These are phyloP conservation scores for Amphiura filiformis DNA, from an alignment of 35 echinoderm and acorn worm genomes.

Conservation along the genomic window DNA sequence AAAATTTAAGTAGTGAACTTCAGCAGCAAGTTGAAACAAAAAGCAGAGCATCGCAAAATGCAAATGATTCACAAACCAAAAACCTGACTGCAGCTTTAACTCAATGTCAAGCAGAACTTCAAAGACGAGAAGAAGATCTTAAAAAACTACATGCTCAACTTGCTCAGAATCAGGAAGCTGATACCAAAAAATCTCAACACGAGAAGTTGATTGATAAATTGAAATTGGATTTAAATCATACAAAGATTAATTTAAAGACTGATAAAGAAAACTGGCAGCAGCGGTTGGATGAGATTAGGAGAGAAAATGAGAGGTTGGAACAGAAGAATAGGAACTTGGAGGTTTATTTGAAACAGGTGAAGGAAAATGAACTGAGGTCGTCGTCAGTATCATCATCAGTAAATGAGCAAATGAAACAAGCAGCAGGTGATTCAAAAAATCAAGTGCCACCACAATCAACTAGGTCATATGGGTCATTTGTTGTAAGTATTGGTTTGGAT, in stretches of 20 bases:
- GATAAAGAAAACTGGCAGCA: constrained; percentile 20
- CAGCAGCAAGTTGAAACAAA: neutral
- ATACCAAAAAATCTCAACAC: constrained; percentile 22
- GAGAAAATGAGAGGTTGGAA: constrained; percentile 37
- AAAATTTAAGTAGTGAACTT: neutral
- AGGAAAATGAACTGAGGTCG: constrained; percentile 15
- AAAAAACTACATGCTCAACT: neutral
- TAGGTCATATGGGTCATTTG: too few species aligned
- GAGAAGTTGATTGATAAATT: constrained; percentile 44
- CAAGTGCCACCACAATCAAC: too few species aligned
- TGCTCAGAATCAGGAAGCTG: too few species aligned
- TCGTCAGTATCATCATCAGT: too few species aligned
- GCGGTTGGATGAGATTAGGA: constrained; percentile 18
- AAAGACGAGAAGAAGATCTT: neutral
- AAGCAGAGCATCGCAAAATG: neutral
- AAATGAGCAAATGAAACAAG: too few species aligned
- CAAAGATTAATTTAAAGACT: constrained; percentile 22
- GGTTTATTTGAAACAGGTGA: constrained; percentile 32
- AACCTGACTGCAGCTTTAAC: neutral
- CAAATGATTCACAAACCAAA: neutral
- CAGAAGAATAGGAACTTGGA: constrained; percentile 62
- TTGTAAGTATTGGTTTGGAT: too few species aligned
- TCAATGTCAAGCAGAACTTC: neutral
- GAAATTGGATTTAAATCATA: constrained; percentile 44
- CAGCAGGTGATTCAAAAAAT: too few species aligned